Evolutionary conservation across 2,113 vertebrate genomes (phyloP).

Genomic region (Erpornis zantholeuca): DNA sequence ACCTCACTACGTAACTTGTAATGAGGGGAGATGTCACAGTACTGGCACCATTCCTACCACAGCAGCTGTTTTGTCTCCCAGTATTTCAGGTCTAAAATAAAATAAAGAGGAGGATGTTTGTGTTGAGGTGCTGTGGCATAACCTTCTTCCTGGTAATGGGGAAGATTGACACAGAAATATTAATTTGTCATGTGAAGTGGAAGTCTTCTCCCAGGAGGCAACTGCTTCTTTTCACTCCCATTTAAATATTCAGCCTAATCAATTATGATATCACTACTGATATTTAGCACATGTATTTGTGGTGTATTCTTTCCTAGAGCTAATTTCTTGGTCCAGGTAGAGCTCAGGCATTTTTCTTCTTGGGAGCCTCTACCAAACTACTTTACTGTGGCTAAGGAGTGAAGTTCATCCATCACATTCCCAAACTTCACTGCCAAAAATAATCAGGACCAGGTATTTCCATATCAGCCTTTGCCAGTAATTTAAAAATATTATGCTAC

Average conservation of each 20-base stretch:
- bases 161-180: neutral
- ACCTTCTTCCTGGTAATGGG: neutral
- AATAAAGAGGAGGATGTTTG: neutral
- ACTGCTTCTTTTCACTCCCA: neutral
- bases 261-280: neutral
- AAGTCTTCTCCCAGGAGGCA: neutral
- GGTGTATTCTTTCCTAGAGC: neutral
- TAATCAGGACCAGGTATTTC: neutral
- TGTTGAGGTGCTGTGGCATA: neutral
- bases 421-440: neutral
- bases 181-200: neutral
- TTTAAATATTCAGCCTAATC: neutral
- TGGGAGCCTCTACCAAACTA: neutral
- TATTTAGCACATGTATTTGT: neutral
- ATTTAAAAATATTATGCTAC: neutral
- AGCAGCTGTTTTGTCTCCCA: neutral
- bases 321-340: neutral
- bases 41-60: neutral
- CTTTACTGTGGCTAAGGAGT: neutral
- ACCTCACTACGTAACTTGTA: neutral
- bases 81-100: neutral
- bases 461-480: neutral
- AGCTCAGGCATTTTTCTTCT: neutral
- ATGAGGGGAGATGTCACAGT: neutral
- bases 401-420: neutral